A percentile compares a stretch with the other conserved stretches of the same genome.
These are phyloP conservation scores for Frankliniella intonsa DNA, from an alignment of 2,888 invertebrate species.

Conservation along the genomic window DNA sequence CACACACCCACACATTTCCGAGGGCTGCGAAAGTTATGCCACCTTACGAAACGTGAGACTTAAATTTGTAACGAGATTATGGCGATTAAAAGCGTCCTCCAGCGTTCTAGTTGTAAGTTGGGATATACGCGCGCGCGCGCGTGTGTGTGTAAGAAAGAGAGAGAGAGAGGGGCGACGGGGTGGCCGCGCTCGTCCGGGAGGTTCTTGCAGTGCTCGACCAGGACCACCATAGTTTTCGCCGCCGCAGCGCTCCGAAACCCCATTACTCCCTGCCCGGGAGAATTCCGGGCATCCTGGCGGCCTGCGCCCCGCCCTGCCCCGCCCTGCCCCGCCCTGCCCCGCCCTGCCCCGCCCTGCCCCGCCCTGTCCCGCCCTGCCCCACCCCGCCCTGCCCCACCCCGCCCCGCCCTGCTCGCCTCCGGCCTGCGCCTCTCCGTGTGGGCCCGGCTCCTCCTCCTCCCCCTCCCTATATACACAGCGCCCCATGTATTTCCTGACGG, in stretches of 20 bases:
- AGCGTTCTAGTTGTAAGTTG: not conserved
- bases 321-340: not conserved
- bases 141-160: not conserved
- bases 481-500: not conserved
- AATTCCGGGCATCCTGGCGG: not conserved
- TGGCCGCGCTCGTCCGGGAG: not conserved
- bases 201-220: not conserved
- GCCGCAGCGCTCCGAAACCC: constrained; percentile 5
- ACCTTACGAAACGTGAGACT: too few species aligned
- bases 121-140: not conserved
- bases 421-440: too few species aligned
- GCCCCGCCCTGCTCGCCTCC: too few species aligned
- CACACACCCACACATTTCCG: not conserved
- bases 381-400: too few species aligned
- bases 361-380: too few species aligned
- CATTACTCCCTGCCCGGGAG: constrained; percentile 1
- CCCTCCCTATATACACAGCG: not conserved
- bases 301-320: not conserved
- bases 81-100: too few species aligned
- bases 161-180: not conserved
- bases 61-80: too few species aligned
- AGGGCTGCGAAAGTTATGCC: too few species aligned
- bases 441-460: too few species aligned
- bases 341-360: not conserved
- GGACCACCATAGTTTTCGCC: not conserved